A percentile compares a stretch with the other conserved stretches of the same genome.
These are phyloP conservation scores for Nemopilema nomurai DNA, from an alignment of 30 jellyfish, hydroid and myxozoan species.

Conservation along the genomic window DNA sequence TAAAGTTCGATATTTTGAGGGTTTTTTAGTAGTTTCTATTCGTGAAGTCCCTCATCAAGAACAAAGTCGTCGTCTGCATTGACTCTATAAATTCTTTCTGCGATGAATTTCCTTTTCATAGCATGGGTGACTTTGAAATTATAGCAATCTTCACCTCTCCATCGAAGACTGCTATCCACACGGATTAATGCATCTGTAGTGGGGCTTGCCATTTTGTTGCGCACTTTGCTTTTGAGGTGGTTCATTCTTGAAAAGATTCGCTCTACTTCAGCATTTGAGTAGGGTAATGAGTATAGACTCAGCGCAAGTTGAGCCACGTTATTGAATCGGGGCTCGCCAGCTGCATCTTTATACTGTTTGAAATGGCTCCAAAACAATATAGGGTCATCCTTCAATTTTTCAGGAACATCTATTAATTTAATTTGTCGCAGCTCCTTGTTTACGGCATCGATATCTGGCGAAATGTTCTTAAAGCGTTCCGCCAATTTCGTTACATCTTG, in stretches of 20 bases:
- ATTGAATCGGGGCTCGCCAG: conserved; percentile 39
- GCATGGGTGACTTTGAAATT: no score
- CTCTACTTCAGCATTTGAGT: conserved; percentile 45
- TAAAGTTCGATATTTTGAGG: no score
- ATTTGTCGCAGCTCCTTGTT: conserved; percentile 33
- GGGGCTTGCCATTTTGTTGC: conserved; percentile 17
- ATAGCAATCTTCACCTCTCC: conserved; percentile 4
- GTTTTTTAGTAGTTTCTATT: no score
- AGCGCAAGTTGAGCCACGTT: conserved; percentile 50
- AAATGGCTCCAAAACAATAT: conserved; percentile 33
- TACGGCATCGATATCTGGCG: conserved; percentile 38
- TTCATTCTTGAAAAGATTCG: conserved; percentile 1
- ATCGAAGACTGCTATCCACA: conserved; percentile 4
- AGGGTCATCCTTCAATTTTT: conserved; percentile 24
- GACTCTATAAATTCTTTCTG: no score
- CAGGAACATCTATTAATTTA: conserved; percentile 31
- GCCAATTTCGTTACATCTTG: background rate
- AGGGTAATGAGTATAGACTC: conserved; percentile 33
- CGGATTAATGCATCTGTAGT: conserved; percentile 6
- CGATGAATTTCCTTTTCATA: no score
- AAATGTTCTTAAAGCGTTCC: conserved; percentile 27
- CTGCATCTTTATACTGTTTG: conserved; percentile 43
- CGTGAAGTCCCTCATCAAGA: no score
- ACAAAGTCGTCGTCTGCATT: no score
- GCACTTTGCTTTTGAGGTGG: conserved; percentile 9